Evolutionary conservation across 2,888 invertebrate species (phyloP), one percentile per base, ranked within the genome.

Genomic region (Invenusta paracnida): DNA sequence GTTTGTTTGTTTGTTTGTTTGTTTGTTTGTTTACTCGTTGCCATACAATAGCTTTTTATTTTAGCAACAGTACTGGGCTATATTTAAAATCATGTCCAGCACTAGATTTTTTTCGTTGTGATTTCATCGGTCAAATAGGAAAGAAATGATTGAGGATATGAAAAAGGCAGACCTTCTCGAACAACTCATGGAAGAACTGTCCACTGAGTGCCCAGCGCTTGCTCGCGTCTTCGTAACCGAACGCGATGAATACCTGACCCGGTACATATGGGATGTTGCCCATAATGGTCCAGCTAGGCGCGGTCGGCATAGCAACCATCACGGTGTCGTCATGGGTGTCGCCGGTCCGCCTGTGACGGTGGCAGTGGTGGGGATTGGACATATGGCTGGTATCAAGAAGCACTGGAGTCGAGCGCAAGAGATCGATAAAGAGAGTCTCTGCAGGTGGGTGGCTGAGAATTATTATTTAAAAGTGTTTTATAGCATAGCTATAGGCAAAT

Each of bases 291-390:
- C 5, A 2, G 5, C 73, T 2, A 48, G 48, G 48, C n/a, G n/a
- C n/a, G n/a, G n/a, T n/a, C n/a, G 79, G 81, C 81, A 85, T 25
- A 23, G 5, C 29, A 81, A 28, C 28, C 5, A 29, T 2, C 23
- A 23, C 2, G 2, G 2, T 2, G 73, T 13, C 17, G 5, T 23
- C 17, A 48, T 5, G 48, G 73, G 73, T 25, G 84, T 66, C 0
- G 73, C 28, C n/a, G 73, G 66, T 27, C 84, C 84, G 1, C 67
- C 84, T 1, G 73, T 86, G 29, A 86, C 31, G n/a, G 86, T 86
- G 1, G 86, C 86, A 0, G 86, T 86, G 2, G 86, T 86, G 0
- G 86, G 86, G 30, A 85, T 86, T 17, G 86, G 86, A 5, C 86
- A 86, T 29, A 66, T 29, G 29, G 67, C 67, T 5, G 86, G 86